Conservation (phyloP, 2,113 vertebrate species). For the Paratilapia polleni region DNA sequence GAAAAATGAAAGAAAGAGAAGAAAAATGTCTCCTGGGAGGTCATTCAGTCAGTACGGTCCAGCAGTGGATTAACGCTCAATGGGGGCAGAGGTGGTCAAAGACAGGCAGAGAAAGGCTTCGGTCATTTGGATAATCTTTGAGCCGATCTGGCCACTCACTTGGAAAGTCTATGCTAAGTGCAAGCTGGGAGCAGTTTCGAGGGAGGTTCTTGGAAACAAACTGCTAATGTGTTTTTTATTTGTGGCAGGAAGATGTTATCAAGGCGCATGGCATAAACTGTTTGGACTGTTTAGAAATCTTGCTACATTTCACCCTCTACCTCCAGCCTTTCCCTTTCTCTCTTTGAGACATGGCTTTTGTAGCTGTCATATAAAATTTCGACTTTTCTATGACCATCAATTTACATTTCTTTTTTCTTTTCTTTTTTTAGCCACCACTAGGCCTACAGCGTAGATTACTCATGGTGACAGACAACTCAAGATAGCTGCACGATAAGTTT, state of each 20-base stretch:
- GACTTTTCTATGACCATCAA: neutral
- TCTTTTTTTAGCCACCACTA: fast-evolving
- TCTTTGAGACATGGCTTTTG: neutral
- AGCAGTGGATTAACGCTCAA: slow-evolving; percentile 9
- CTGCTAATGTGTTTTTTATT: slow-evolving; percentile 80
- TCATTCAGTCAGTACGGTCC: slow-evolving; percentile 36
- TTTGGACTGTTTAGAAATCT: slow-evolving; percentile 68
- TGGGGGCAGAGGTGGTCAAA: slow-evolving; percentile 38
- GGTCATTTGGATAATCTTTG: slow-evolving; percentile 71
- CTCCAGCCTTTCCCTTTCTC: slow-evolving; percentile 15
- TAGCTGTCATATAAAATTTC: neutral
- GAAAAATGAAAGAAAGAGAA: neutral
- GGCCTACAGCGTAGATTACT: neutral
- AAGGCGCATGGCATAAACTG: slow-evolving; percentile 54
- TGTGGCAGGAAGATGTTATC: slow-evolving; percentile 74
- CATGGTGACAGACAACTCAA: neutral
- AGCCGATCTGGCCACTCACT: slow-evolving; percentile 66
- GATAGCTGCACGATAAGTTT: neutral
- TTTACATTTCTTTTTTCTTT: neutral
- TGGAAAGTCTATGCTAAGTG: slow-evolving; percentile 64
- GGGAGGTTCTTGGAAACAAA: slow-evolving; percentile 72
- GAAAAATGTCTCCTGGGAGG: slow-evolving; percentile 45
- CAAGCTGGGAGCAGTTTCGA: slow-evolving; percentile 49
- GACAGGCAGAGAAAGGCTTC: slow-evolving; percentile 42
- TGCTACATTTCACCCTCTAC: slow-evolving; percentile 23